Conservation (phyloP, 2,888 invertebrate species). For the Cerastoderma edule region DNA sequence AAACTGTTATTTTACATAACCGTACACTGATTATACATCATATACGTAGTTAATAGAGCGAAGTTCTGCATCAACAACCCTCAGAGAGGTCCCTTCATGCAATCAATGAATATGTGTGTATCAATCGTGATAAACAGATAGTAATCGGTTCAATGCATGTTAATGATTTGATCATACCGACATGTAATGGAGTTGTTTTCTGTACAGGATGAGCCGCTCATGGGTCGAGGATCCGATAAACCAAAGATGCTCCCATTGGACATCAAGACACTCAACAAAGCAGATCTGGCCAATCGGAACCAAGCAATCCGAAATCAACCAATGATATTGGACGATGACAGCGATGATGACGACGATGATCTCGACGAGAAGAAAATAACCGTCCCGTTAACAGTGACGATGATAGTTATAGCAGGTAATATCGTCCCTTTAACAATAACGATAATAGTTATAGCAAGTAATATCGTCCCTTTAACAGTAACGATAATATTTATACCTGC, state of each 20-base stretch:
- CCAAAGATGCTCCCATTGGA: constrained; percentile 75
- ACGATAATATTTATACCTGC: constrained; percentile 82
- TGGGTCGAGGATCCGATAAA: constrained; percentile 14
- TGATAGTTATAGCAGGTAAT: constrained; percentile 80
- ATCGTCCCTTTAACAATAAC: background rate
- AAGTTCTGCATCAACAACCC: too few relatives aligned
- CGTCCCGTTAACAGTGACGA: constrained; percentile 83
- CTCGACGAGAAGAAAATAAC: constrained; percentile 77
- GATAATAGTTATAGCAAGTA: constrained; percentile 54
- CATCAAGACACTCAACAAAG: constrained; percentile 64
- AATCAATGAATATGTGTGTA: too few relatives aligned
- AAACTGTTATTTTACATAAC: too few relatives aligned
- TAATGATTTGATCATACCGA: too few relatives aligned
- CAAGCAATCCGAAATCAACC: constrained; percentile 69
- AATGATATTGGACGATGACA: constrained; percentile 71
- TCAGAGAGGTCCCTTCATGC: too few relatives aligned
- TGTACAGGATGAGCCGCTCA: constrained; percentile 22
- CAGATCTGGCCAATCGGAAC: constrained; percentile 62
- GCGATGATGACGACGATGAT: constrained; percentile 81
- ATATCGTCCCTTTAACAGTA: constrained; percentile 82
- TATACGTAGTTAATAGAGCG: too few relatives aligned
- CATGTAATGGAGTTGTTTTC: too few relatives aligned
- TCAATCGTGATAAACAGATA: too few relatives aligned
- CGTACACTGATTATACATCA: too few relatives aligned
- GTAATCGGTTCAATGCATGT: too few relatives aligned